Base-by-base conservation (phyloP, 2,888 invertebrate genomes). In the Drosophila recens region DNA sequence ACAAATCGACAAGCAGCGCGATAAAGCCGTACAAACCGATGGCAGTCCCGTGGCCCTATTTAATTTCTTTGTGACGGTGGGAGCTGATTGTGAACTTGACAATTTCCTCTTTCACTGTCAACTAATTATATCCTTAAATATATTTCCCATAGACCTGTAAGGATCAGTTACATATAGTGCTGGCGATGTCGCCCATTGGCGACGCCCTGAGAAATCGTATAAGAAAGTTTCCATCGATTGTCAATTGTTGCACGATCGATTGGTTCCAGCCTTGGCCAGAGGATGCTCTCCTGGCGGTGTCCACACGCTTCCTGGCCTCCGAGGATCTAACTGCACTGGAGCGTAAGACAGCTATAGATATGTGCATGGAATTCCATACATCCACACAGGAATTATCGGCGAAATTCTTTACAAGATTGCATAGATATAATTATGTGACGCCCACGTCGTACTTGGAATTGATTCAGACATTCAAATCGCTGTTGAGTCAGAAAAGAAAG, bases 231-330 rank as follows among this genome's bases (percentile, higher is more conserved):
- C 98, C 98, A 0, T 96, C 98, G 0, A 94, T 98, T 23, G 97
- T 98, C 67, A 98, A 98, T 91, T 98, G 98, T 91, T 98, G 98
- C 90, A 98, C 98, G 1, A 98, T 98, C 73, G 98, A 98, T 92
- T 98, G 98, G 98, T 97, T 98, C 92, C 97, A 97, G 95, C 94
- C 97, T 54, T 98, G 99, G 99, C 98, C 99, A 0, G 95, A 97
- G 87, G 98, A 98, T 92, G 98, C 98, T 1, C 92, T 98, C 34
- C 92, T 97, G 48, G 98, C 98, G 0, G 98, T 98, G 0, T 97
- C 98, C 0, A 96, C 95, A 1, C 93, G 96, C 73, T 98, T 98
- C 92, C 93, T 98, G 30, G 95, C 95, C 61, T 95, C 96, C 75
- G 95, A 98, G 42, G 96, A 98, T 79, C 93, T 98, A 45, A 95